Evolutionary conservation across 2,797 vertebrate genomes (phyloP).

Genomic region (Hylomyscus alleni): DNA sequence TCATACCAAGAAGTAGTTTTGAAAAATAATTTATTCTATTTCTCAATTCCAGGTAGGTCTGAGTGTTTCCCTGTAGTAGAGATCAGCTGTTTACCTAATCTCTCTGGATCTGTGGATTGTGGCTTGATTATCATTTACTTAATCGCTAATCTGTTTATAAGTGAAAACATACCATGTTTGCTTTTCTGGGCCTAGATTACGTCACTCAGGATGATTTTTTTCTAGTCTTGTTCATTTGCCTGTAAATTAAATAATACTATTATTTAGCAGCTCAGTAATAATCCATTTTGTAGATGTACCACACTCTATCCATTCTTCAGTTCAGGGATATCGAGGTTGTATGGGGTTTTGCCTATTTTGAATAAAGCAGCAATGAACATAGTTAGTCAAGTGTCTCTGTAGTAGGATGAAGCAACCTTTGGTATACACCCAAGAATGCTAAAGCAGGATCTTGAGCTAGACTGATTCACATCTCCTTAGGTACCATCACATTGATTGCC

Average conservation of each 20-base stretch:
- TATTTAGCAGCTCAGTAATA: not conserved
- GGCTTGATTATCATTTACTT: not conserved
- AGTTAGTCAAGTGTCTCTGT: not conserved
- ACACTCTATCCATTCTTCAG: not conserved
- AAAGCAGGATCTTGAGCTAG: not conserved
- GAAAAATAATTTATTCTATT: constrained; percentile 26
- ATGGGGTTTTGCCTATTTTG: no score
- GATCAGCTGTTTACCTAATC: not conserved
- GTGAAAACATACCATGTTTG: not conserved
- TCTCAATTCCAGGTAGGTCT: not conserved
- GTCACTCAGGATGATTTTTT: not conserved
- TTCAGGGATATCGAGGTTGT: not conserved
- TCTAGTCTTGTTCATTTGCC: not conserved
- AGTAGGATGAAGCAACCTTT: not conserved
- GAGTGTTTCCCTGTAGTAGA: not conserved
- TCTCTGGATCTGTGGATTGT: not conserved
- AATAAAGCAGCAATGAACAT: not conserved
- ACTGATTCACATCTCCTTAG: not conserved
- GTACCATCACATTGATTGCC: not conserved
- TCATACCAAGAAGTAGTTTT: not conserved
- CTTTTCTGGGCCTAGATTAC: not conserved
- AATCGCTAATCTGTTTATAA: not conserved
- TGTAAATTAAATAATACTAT: not conserved
- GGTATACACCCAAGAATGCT: not conserved
- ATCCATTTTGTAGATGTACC: not conserved